Percentiles rank a stretch among this genome's conserved stretches.
These are phyloP conservation scores for Eumerus sabulonum DNA, from an alignment of 2,888 invertebrate species.

Conservation along the genomic window DNA sequence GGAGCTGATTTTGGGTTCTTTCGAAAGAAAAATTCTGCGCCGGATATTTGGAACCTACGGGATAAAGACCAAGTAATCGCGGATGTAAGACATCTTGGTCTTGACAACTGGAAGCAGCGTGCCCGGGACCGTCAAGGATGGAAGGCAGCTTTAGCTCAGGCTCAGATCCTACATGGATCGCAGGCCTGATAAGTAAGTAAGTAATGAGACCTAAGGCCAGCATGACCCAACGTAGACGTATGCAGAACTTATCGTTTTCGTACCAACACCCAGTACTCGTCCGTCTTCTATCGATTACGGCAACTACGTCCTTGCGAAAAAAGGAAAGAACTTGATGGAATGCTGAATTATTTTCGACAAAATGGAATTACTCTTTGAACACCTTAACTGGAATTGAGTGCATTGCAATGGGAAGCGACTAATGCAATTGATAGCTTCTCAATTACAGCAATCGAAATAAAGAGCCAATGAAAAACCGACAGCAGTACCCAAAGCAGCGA, in stretches of 20 bases:
- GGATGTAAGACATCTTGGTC: too few species aligned
- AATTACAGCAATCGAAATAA: slow-evolving; percentile 58
- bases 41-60: too few species aligned
- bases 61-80: too few species aligned
- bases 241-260: slow-evolving; percentile 24
- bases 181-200: slow-evolving; percentile 21
- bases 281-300: slow-evolving; percentile 12
- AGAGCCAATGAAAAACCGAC: slow-evolving; percentile 15
- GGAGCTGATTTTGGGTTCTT: too few species aligned
- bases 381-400: slow-evolving; percentile 33
- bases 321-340: slow-evolving; percentile 40
- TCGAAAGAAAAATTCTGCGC: too few species aligned
- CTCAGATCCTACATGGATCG: too few species aligned
- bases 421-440: slow-evolving; percentile 64
- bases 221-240: too few species aligned
- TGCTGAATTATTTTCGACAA: slow-evolving; percentile 64
- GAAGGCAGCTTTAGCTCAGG: too few species aligned
- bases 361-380: slow-evolving; percentile 61
- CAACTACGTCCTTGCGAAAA: slow-evolving; percentile 24
- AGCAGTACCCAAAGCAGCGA: background rate
- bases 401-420: slow-evolving; percentile 51
- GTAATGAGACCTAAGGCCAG: background rate
- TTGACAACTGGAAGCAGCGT: too few species aligned
- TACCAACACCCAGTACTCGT: slow-evolving; percentile 7
- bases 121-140: too few species aligned